Conservation (phyloP, 2,797 vertebrate genomes). For the Micropoecilia bifurca region DNA sequence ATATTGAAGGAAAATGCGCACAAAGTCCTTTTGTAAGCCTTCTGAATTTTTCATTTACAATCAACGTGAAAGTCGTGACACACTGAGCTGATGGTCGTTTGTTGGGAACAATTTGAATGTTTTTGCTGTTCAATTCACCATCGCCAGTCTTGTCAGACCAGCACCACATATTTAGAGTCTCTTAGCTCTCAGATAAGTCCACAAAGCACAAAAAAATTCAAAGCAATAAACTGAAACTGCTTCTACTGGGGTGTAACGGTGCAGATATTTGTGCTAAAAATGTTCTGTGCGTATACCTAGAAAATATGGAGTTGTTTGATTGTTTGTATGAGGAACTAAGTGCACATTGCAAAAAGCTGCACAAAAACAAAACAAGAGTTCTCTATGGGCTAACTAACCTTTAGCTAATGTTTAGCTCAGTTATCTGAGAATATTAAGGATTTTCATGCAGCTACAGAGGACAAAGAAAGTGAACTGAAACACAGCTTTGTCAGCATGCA, state of each 20-base stretch:
- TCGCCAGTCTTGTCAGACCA: not conserved
- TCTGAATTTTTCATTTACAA: not conserved
- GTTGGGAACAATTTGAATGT: not conserved
- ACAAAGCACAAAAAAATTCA: not conserved
- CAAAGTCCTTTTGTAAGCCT: not conserved
- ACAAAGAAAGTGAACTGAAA: not conserved
- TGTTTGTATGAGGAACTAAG: not conserved
- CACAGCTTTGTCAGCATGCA: not conserved
- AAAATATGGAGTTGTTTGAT: not conserved
- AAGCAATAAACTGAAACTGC: not conserved
- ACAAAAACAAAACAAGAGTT: not conserved
- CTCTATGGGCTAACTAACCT: not conserved
- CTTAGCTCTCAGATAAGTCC: not conserved
- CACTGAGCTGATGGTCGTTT: not conserved
- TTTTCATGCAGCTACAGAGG: not conserved
- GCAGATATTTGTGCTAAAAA: not conserved
- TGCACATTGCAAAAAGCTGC: not conserved
- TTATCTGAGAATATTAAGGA: not conserved
- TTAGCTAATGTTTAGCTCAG: not conserved
- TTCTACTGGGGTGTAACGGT: not conserved
- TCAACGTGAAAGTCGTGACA: not conserved
- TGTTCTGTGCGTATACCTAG: not conserved
- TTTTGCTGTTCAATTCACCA: not conserved
- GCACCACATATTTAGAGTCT: not conserved
- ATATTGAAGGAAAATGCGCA: constrained; percentile 5